Conservation (phyloP, 1,140 invertebrate genomes). For the Drosophila lacertosa region DNA sequence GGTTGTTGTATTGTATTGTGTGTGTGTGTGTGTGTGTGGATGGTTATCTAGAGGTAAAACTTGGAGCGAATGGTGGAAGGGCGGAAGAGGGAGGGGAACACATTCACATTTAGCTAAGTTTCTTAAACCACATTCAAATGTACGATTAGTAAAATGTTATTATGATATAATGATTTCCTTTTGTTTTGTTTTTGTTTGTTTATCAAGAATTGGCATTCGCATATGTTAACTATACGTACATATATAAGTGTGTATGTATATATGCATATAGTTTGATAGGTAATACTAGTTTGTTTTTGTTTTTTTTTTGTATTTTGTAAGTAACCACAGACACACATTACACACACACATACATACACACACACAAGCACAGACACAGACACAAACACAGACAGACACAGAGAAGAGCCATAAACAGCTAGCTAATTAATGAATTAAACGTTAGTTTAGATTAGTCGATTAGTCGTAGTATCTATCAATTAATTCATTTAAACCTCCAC, state of each 20-base stretch:
- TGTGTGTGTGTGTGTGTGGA: slow-evolving; percentile 1
- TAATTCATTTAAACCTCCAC: slow-evolving; percentile 88
- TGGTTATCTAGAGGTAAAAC: slow-evolving; percentile 16
- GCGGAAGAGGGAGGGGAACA: slow-evolving; percentile 23
- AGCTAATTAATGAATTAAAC: slow-evolving; percentile 74
- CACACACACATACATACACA: slow-evolving; percentile 71
- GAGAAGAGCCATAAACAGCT: slow-evolving; percentile 76
- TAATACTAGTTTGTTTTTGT: slow-evolving; percentile 77
- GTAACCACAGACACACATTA: slow-evolving; percentile 71
- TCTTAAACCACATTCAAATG: slow-evolving; percentile 79
- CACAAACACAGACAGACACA: slow-evolving; percentile 70
- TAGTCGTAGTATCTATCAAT: slow-evolving; percentile 3
- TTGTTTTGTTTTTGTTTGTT: slow-evolving; percentile 28
- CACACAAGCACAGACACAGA: slow-evolving; percentile 63
- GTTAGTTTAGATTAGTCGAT: slow-evolving; percentile 56
- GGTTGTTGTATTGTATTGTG: no score
- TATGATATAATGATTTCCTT: slow-evolving; percentile 59
- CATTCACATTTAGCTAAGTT: slow-evolving; percentile 75
- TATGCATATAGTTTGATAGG: slow-evolving; percentile 62
- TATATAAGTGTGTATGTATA: slow-evolving; percentile 25
- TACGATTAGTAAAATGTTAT: slow-evolving; percentile 72
- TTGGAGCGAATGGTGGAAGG: background rate
- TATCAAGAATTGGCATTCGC: slow-evolving; percentile 74
- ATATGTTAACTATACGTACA: slow-evolving; percentile 60
- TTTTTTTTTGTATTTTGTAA: slow-evolving; percentile 47